phyloP scores from a whole-genome alignment of 2,113 vertebrate genomes.

The Pica pica region DNA sequence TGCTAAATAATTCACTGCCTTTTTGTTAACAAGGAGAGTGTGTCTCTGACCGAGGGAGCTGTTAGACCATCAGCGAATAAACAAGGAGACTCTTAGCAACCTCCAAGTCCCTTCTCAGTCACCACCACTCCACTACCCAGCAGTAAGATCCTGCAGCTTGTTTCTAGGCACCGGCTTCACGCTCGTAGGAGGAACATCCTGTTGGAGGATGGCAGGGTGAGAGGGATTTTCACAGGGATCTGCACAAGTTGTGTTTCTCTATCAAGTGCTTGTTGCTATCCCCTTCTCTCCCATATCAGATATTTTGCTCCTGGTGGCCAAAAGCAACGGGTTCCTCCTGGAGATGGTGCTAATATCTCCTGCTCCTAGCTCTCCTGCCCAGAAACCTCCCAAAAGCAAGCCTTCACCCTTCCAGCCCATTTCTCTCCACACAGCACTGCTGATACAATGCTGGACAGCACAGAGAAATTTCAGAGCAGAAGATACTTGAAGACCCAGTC shows the following conservation, averaged over 20 bases:
- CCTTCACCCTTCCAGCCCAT: neutral
- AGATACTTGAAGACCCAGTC: neutral
- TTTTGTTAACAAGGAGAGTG: constrained; percentile 48
- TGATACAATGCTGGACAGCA: neutral
- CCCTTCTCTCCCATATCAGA: neutral
- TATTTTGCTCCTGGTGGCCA: neutral
- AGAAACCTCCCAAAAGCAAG: neutral
- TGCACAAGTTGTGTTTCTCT: neutral
- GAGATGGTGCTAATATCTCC: neutral
- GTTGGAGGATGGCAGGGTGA: neutral
- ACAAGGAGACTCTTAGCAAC: neutral
- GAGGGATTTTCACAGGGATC: neutral
- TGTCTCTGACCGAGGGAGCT: neutral
- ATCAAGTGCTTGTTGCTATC: neutral
- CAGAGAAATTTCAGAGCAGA: neutral
- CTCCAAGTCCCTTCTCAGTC: neutral
- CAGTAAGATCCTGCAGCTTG: neutral
- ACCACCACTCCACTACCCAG: neutral
- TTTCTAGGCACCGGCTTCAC: neutral
- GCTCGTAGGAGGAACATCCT: neutral
- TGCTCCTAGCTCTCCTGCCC: neutral
- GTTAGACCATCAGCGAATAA: constrained; percentile 12
- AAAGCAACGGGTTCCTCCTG: neutral
- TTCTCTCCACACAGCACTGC: neutral
- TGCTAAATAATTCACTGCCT: constrained; percentile 52